Conservation (phyloP, 1,140 invertebrate species). For the Pseudomyrmex sp. region DNA sequence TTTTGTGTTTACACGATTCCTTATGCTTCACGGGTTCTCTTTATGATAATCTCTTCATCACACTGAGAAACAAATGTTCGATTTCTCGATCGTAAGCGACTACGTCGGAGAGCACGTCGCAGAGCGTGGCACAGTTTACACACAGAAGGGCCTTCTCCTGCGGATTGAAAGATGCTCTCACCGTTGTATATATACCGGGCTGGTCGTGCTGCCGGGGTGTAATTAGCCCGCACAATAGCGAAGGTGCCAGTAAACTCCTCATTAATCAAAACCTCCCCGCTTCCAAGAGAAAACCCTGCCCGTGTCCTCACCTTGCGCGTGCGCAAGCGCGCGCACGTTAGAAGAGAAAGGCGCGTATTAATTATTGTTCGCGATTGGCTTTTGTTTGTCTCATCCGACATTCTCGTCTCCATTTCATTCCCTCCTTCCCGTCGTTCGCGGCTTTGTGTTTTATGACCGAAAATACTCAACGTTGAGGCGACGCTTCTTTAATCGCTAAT, state of each 20-base stretch:
- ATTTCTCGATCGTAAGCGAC: slow-evolving; percentile 9
- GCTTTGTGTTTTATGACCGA: slow-evolving; percentile 22
- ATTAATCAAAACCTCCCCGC: slow-evolving; percentile 75
- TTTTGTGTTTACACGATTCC: neutral
- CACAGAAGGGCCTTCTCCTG: slow-evolving; percentile 20
- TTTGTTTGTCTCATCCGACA: slow-evolving; percentile 67
- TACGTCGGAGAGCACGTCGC: neutral
- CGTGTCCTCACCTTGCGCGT: neutral
- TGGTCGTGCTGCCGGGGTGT: slow-evolving; percentile 59
- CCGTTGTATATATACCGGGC: slow-evolving; percentile 15
- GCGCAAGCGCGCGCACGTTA: neutral
- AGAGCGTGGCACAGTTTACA: slow-evolving; percentile 41
- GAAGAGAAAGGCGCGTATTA: slow-evolving; percentile 65
- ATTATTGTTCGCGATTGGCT: slow-evolving; percentile 70
- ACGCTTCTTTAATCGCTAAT: neutral
- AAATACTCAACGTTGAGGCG: slow-evolving; percentile 36
- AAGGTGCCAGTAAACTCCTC: slow-evolving; percentile 74
- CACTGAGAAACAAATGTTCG: slow-evolving; percentile 28
- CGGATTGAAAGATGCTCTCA: slow-evolving; percentile 43
- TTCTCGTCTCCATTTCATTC: neutral
- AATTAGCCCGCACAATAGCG: slow-evolving; percentile 76
- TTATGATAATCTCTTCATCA: neutral
- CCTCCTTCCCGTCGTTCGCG: neutral
- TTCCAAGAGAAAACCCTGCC: slow-evolving; percentile 57
- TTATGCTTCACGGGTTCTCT: neutral